These are phyloP conservation scores for Drosophila helvetica DNA, from an alignment of 2,888 invertebrate species.

Conservation along the genomic window DNA sequence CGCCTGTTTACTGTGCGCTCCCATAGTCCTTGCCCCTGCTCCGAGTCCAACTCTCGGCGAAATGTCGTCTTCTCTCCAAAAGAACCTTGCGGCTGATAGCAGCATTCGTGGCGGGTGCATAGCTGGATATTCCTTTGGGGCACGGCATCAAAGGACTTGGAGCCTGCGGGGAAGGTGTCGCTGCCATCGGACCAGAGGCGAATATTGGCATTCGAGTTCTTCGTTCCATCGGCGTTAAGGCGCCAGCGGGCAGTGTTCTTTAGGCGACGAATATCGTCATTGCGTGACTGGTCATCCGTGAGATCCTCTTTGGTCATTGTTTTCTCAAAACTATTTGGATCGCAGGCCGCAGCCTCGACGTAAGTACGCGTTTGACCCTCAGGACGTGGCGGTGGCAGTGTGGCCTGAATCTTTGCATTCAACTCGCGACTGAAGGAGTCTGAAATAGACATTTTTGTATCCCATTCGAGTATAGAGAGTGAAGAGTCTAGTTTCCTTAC, in stretches of 20 bases:
- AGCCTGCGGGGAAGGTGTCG: conserved; percentile 61
- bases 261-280: conserved; percentile 6
- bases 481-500: rapidly evolving
- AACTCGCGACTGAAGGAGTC: background rate
- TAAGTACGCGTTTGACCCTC: too few relatives aligned
- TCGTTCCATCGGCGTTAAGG: conserved; percentile 18
- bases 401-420: too few relatives aligned
- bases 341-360: too few relatives aligned
- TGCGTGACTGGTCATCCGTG: background rate
- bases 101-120: conserved; percentile 40
- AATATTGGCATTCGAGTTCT: conserved; percentile 52
- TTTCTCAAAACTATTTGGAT: background rate
- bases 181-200: conserved; percentile 60
- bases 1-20: conserved; percentile 41
- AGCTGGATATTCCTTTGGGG: conserved; percentile 22
- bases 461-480: background rate
- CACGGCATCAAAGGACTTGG: conserved; percentile 52
- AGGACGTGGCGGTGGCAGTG: too few relatives aligned
- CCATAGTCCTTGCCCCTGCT: conserved; percentile 47
- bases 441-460: background rate
- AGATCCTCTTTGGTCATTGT: conserved; percentile 10
- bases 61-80: conserved; percentile 51
- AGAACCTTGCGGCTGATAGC: conserved; percentile 29
- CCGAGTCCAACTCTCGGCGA: conserved; percentile 53
- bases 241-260: conserved; percentile 59